Base-by-base conservation (phyloP, 2,113 vertebrate genomes). In the Manacus vitellinus region DNA sequence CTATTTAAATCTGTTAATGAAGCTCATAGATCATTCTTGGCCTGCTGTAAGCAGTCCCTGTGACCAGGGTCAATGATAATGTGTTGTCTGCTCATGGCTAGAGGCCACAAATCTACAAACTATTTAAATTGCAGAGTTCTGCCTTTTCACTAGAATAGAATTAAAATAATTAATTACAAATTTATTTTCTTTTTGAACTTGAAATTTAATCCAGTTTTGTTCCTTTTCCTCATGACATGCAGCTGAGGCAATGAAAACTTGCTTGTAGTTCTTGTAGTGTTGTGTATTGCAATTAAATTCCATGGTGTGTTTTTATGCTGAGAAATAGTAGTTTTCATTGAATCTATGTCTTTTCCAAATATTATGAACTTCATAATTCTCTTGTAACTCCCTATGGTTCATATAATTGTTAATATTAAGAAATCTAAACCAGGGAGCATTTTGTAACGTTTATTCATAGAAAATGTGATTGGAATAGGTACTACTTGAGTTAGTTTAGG, bases 251-350 rank as follows among this genome's bases (percentile, higher is more conserved):
- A 67, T 88, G 44, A 92, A 84, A 95, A 92, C 27, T 78, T 59
- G 47, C 56, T 75, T 33, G 28, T 68, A 91, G 49, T 20, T 75
- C 63, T 82, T 83, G 51, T 54, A n/a, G 51, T 20, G 41, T 44
- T 87, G 58, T 83, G 21, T 67, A 77, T 62, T 61, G 74, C 77
- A 89, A 78, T 95, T 94, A 91, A 87, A 75, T 87, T 91, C 89
- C 41, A 65, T 35, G 70, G 62, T 65, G 44, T 73, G 66, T 13
- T 78, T 91, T 91, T 95, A 68, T 85, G 70, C 49, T 61, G 22
- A n/a, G 28, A 39, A 94, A 49, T 19, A 59, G 22, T 55, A 81
- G 41, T 78, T 96, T 66, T 95, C 9, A 6, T 73, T 70, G 55
- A 83, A 80, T 82, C 31, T 1, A 1, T 76, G 44, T 66, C 68